These are phyloP conservation scores for Camelus bactrianus DNA, from an alignment of 2,113 vertebrate species.

Conservation along the genomic window DNA sequence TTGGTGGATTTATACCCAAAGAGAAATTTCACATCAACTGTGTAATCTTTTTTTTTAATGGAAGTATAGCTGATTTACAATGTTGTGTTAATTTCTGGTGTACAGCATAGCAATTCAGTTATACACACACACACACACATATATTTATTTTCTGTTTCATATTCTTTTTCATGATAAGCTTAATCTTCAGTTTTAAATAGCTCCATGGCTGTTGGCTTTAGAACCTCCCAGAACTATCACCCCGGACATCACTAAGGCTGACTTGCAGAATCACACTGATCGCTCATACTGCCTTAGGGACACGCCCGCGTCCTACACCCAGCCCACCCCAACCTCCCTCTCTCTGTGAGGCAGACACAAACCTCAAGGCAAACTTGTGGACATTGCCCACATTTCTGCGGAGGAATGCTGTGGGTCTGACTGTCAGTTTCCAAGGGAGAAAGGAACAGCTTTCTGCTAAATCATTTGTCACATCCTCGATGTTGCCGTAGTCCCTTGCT, in stretches of 20 bases:
- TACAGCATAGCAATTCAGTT: too few species aligned
- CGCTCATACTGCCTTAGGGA: not conserved
- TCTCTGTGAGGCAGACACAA: not conserved
- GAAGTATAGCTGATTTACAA: too few species aligned
- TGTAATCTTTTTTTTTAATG: not conserved
- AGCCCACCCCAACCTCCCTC: not conserved
- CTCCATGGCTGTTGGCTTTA: not conserved
- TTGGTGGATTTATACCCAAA: not conserved
- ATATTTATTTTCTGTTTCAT: too few species aligned
- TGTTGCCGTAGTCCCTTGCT: not conserved
- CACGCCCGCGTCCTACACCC: not conserved
- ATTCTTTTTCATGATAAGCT: too few species aligned
- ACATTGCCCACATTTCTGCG: not conserved
- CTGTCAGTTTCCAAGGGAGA: not conserved
- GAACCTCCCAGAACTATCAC: not conserved
- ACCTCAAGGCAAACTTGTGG: not conserved
- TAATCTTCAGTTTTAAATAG: slow-evolving; percentile 1
- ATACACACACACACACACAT: too few species aligned
- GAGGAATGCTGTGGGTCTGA: not conserved
- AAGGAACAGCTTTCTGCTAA: not conserved
- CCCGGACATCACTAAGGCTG: not conserved
- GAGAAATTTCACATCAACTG: not conserved
- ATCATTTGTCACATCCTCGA: not conserved
- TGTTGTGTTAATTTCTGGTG: too few species aligned
- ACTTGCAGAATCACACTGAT: not conserved